Evolutionary conservation across 2,113 vertebrate species (phyloP).

Genomic region (Aphyosemion australe): DNA sequence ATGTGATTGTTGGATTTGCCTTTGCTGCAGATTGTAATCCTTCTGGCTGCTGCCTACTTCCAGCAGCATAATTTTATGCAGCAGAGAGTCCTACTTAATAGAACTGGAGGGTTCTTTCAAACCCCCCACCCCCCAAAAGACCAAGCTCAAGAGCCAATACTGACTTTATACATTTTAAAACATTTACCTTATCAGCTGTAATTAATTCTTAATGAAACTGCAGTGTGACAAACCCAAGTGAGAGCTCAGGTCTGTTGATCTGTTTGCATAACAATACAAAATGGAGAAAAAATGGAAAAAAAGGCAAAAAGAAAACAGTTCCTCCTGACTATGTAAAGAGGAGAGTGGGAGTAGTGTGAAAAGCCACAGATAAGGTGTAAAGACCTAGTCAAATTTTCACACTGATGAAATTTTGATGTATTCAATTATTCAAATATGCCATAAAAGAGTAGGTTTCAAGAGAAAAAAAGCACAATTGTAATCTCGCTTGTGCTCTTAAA

Average conservation of each 20-base stretch:
- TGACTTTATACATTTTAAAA: neutral
- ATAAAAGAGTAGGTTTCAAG: constrained; percentile 18
- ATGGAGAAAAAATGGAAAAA: neutral
- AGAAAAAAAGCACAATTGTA: neutral
- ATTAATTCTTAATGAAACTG: neutral
- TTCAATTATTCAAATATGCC: constrained; percentile 53
- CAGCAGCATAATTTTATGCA: neutral
- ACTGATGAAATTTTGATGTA: neutral
- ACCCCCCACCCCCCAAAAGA: neutral
- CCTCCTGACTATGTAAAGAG: constrained; percentile 2
- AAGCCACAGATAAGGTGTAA: constrained; percentile 59
- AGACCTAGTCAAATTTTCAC: constrained; percentile 33
- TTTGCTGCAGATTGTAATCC: neutral
- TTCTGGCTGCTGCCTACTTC: neutral
- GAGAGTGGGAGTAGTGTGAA: constrained; percentile 37
- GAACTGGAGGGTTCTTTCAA: neutral
- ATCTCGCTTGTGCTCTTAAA: neutral
- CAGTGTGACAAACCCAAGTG: neutral
- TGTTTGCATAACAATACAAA: neutral
- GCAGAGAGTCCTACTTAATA: neutral
- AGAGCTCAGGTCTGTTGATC: neutral
- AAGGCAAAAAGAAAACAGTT: neutral
- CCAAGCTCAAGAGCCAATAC: neutral
- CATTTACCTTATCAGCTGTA: neutral
- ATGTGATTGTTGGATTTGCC: neutral